Percentiles rank a stretch among this genome's conserved stretches.
Conservation (phyloP, 2,797 vertebrate genomes). For the Sphaeramia orbicularis region DNA sequence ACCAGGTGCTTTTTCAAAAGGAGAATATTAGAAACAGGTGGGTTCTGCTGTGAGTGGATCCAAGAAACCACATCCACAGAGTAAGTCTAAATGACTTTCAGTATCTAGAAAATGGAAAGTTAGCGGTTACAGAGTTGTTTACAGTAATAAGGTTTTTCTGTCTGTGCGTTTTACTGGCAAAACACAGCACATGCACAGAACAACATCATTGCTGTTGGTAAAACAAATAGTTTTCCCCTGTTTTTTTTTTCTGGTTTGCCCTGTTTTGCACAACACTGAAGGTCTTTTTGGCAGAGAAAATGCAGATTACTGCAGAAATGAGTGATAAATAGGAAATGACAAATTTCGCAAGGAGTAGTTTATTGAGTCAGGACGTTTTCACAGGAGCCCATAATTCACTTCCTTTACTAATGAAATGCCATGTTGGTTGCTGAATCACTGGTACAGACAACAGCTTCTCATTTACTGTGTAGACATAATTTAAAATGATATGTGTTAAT, state of each 20-base stretch:
- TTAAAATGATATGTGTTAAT: neutral
- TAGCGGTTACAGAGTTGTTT: neutral
- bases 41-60: neutral
- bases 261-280: neutral
- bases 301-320: neutral
- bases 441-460: constrained; percentile 7
- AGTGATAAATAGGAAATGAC: constrained; percentile 36
- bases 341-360: constrained; percentile 6
- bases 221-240: constrained; percentile 8
- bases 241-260: neutral
- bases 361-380: neutral
- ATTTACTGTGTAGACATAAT: neutral
- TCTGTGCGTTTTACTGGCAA: constrained; percentile 31
- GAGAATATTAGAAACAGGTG: neutral
- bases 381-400: constrained; percentile 1
- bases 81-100: neutral
- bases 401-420: neutral
- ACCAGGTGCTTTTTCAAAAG: neutral
- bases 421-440: neutral
- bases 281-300: neutral
- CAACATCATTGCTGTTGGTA: neutral
- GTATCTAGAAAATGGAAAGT: neutral
- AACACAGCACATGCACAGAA: neutral
- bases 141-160: neutral
- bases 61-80: neutral